Evolutionary conservation across 2,113 vertebrate genomes (phyloP).

Genomic region (Dromiciops gliroides): DNA sequence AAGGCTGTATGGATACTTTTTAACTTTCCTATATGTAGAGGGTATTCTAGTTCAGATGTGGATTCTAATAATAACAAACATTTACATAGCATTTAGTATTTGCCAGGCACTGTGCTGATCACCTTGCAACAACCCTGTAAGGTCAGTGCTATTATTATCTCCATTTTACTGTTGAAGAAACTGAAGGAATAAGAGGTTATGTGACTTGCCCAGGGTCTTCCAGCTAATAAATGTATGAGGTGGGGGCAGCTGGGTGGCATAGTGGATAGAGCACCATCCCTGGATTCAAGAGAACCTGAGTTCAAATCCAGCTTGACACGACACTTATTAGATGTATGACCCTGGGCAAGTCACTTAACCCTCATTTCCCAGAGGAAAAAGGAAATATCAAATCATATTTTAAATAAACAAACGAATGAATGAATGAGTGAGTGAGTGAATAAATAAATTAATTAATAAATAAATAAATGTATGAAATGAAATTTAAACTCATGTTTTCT

Average conservation of each 20-base stretch:
- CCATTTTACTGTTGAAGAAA: background rate
- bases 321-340: too few species aligned
- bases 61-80: background rate
- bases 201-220: background rate
- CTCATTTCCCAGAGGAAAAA: too few species aligned
- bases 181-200: background rate
- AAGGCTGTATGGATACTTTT: background rate
- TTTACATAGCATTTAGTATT: background rate
- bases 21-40: rapidly evolving
- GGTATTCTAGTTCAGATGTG: background rate
- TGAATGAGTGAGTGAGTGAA: too few species aligned
- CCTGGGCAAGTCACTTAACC: too few species aligned
- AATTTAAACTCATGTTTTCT: background rate
- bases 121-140: background rate
- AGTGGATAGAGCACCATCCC: too few species aligned
- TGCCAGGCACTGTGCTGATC: background rate
- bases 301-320: too few species aligned
- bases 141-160: background rate
- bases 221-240: background rate
- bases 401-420: too few species aligned
- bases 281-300: too few species aligned
- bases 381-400: too few species aligned
- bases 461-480: background rate
- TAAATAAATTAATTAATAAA: too few species aligned
- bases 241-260: too few species aligned